Evolutionary conservation across 2,797 vertebrate genomes (phyloP), one percentile per base, ranked within the genome.

Genomic region (Typhlichthys eigenmanni): DNA sequence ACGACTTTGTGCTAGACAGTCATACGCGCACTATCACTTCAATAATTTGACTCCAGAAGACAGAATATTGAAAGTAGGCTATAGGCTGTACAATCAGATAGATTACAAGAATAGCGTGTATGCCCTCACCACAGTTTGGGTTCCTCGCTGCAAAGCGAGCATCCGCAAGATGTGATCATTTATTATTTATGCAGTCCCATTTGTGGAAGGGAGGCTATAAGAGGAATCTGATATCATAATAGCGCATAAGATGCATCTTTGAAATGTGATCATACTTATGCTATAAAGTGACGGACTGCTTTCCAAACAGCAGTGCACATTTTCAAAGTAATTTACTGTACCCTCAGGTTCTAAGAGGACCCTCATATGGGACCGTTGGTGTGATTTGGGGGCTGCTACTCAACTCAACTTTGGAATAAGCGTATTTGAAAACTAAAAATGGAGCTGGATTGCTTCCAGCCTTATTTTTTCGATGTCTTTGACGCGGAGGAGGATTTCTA

Each of bases 401-500:
- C 58, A 19, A 19, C 60, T 67, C 51, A 4, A 81, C 80, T 74
- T 71, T 53, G 85, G 83, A 83, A 69, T 85, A 60, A 16, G 10
- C 84, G 81, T 70, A 69, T 71, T 13, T 34, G 51, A 64, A 68
- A 78, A 67, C 68, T 88, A 83, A 60, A 87, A 85, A 96, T 98
- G 96, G 96, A 96, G 85, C 90, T 93, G 64, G 95, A 95, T 71
- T 91, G 93, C 70, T 93, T 92, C 75, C 94, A 95, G 71, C 95
- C 95, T 62, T 98, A 95, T 90, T 98, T 98, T 78, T 93, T 95
- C 75, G 93, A 97, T 66, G 88, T 90, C 70, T 88, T 90, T 24
- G 96, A 97, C 75, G 88, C 89, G 0, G 93, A 89, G 81, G 96
- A 97, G 85, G 96, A 98, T 89, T 98, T 94, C 79, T 95, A 96